Evolutionary conservation across 2,888 invertebrate genomes (phyloP).

Genomic region (Scelioninae gen. 2): DNA sequence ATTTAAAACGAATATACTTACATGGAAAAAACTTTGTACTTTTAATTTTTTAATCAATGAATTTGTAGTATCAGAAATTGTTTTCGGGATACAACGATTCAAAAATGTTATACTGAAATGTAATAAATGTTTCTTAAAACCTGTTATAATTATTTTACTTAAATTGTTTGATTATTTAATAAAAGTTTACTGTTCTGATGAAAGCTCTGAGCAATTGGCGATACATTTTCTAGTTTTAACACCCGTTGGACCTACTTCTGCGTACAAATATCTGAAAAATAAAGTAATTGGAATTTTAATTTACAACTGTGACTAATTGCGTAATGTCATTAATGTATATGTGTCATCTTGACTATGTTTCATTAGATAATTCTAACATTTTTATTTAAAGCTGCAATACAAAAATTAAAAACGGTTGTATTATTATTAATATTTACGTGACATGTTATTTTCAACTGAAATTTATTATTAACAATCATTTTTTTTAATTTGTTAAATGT

Average conservation of each 20-base stretch:
- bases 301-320: too few species aligned
- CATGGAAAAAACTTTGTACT: constrained; percentile 76
- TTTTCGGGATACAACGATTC: constrained; percentile 77
- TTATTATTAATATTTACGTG: too few species aligned
- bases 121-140: background rate
- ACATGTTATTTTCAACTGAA: background rate
- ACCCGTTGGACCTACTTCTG: constrained; percentile 60
- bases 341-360: background rate
- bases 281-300: background rate
- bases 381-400: too few species aligned
- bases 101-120: constrained; percentile 75
- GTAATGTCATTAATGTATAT: too few species aligned
- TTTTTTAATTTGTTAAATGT: too few species aligned
- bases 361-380: background rate
- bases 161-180: background rate
- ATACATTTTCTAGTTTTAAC: constrained; percentile 71
- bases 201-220: constrained; percentile 65
- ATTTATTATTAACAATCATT: too few species aligned
- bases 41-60: constrained; percentile 76
- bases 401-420: too few species aligned
- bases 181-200: constrained; percentile 10
- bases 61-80: constrained; percentile 72
- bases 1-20: constrained; percentile 63
- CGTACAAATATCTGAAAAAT: constrained; percentile 63
- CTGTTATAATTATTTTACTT: background rate